Base-by-base conservation (phyloP, 2,888 invertebrate species). In the Leucophenga montana region DNA sequence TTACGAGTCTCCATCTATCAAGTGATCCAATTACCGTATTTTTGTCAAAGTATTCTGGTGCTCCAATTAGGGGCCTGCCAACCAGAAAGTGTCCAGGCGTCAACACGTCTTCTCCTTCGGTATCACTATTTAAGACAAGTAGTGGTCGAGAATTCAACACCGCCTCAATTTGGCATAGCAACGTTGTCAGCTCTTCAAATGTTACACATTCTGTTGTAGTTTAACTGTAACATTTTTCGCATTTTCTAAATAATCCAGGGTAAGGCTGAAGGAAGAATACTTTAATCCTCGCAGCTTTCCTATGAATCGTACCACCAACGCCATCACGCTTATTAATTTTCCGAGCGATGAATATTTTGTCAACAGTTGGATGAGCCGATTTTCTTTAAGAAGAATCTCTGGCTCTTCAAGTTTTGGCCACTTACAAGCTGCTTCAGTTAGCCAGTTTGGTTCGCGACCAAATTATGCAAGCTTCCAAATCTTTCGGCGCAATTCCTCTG, bases 131-230 rank as follows among this genome's bases (percentile, higher is more conserved):
- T 3, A 48, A 13, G 13, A 6, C 13, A 4, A 48, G 4, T 13
- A 48, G 11, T 4, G 48, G 48, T 4, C 48, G 48, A n/a, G 48
- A 48, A 13, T 48, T 48, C 13, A 85, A 65, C n/a, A 80, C 75
- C 0, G 80, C 77, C 72, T 86, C 85, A 33, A 86, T 80, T 74
- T 85, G 84, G 27, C 75, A 76, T 16, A 83, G 18, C 4, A 83
- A 11, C 1, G 85, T 87, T 14, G 73, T 66, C 13, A 85, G 69
- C 62, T 88, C 85, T 67, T 87, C 83, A 59, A 73, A 83, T 0
- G 82, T 85, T 1, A 81, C n/a, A 57, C n/a, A 22, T 3, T 22
- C n/a, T 57, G 57, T 18, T 57, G 57, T 57, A 57, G 6, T 57
- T 57, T 57, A 5, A 22, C 57, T 22, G n/a, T n/a, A n/a, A n/a